Percentiles rank a stretch among this genome's conserved stretches.
These are phyloP conservation scores for Noctua fimbriata DNA, from an alignment of 2,888 invertebrate genomes.

Conservation along the genomic window DNA sequence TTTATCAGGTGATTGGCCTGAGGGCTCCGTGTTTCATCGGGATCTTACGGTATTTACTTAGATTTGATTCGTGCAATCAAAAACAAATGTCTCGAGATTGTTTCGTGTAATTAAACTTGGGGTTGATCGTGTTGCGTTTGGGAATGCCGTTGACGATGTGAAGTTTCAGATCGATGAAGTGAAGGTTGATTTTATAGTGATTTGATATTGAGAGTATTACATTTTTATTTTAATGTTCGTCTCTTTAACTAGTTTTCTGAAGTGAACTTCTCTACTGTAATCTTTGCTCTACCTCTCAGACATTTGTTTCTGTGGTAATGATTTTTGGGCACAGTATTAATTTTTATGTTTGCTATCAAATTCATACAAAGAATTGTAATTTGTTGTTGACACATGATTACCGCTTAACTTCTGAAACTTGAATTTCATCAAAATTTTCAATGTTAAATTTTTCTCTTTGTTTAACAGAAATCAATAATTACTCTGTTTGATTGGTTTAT, in stretches of 20 bases:
- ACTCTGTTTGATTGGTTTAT: neutral
- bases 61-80: conserved; percentile 74
- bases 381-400: neutral
- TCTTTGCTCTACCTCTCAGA: neutral
- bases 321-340: neutral
- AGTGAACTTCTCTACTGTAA: neutral
- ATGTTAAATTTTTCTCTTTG: neutral
- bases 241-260: neutral
- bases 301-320: no score
- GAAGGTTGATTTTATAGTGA: conserved; percentile 6
- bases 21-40: conserved; percentile 73
- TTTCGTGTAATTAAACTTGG: conserved; percentile 62
- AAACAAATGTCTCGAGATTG: conserved; percentile 68
- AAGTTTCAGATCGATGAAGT: conserved; percentile 12
- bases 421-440: neutral
- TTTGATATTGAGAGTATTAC: neutral
- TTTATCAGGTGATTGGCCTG: conserved; percentile 80
- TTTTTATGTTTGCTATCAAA: neutral
- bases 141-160: conserved; percentile 42
- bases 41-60: conserved; percentile 73
- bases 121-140: conserved; percentile 42
- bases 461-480: neutral
- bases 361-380: neutral
- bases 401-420: neutral
- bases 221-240: neutral